These are phyloP conservation scores for Spodoptera exigua DNA, from an alignment of 2,888 invertebrate species.

Conservation along the genomic window DNA sequence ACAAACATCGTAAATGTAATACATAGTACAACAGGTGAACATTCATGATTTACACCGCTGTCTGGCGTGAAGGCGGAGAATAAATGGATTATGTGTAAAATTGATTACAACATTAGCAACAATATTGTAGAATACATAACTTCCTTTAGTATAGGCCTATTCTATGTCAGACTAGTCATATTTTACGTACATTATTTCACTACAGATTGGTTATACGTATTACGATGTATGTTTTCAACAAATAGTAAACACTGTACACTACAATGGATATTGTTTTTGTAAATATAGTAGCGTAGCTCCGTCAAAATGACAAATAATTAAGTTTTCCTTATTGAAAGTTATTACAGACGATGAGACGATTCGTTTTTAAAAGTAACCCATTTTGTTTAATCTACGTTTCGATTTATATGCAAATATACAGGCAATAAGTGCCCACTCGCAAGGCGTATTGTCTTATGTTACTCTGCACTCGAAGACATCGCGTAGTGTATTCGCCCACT, in stretches of 20 bases:
- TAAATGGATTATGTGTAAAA: constrained; percentile 54
- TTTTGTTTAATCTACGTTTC: constrained; percentile 43
- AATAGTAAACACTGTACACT: too few relatives aligned
- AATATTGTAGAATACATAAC: constrained; percentile 43
- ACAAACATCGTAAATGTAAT: constrained; percentile 50
- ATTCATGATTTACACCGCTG: constrained; percentile 53
- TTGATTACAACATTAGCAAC: constrained; percentile 46
- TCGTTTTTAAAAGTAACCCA: not conserved
- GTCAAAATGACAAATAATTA: too few relatives aligned
- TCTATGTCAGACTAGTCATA: constrained; percentile 21
- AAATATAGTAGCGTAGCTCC: not conserved
- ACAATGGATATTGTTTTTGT: too few relatives aligned
- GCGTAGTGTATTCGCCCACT: constrained; percentile 59
- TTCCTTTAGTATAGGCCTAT: constrained; percentile 34
- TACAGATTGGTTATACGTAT: not conserved
- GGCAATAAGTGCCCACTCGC: constrained; percentile 40
- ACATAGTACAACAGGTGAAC: constrained; percentile 54
- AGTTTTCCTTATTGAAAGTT: too few relatives aligned
- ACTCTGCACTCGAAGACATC: constrained; percentile 42
- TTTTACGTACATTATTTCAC: constrained; percentile 1
- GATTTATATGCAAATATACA: constrained; percentile 60
- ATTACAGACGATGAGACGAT: too few relatives aligned
- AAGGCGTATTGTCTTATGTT: constrained; percentile 36
- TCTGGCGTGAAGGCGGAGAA: constrained; percentile 48
- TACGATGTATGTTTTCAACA: too few relatives aligned